phyloP scores from a whole-genome alignment of 1,140 invertebrate species.

The Zophobas morio region DNA sequence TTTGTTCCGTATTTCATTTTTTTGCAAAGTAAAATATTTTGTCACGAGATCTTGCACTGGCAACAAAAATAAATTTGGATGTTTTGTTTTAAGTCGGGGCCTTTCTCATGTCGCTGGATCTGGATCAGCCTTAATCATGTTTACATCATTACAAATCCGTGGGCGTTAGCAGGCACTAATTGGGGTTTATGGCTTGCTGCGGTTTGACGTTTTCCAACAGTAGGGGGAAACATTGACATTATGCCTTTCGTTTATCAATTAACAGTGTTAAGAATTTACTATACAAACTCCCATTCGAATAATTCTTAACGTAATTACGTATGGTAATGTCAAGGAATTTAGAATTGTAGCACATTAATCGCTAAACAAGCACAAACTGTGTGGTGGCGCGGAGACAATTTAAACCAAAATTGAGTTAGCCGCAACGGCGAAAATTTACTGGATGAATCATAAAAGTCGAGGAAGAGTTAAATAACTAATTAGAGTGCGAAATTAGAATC shows the following conservation, averaged over 20 bases:
- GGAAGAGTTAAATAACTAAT: constrained; percentile 21
- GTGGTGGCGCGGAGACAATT: constrained; percentile 12
- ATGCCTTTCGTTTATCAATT: constrained; percentile 4
- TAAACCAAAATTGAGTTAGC: constrained; percentile 22
- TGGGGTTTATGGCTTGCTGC: constrained; percentile 44
- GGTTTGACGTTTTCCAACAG: constrained; percentile 34
- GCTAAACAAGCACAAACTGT: constrained; percentile 16
- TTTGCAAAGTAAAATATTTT: too few species aligned
- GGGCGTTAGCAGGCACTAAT: constrained; percentile 38
- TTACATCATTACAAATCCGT: constrained; percentile 49
- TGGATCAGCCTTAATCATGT: constrained; percentile 43
- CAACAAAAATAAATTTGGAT: too few species aligned
- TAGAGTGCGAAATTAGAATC: constrained; percentile 12
- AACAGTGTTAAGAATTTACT: constrained; percentile 9
- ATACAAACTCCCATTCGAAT: not conserved
- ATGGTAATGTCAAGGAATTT: constrained; percentile 21
- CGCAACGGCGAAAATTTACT: not conserved
- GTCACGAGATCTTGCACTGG: too few species aligned
- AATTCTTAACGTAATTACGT: constrained; percentile 17
- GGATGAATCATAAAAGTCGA: constrained; percentile 14
- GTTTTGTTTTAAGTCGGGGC: too few species aligned
- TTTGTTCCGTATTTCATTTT: too few species aligned
- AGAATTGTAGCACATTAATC: not conserved
- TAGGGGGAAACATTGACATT: not conserved
- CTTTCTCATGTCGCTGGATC: not conserved